Conservation (phyloP, 2,888 invertebrate genomes). For the Troides oblongomaculatus region DNA sequence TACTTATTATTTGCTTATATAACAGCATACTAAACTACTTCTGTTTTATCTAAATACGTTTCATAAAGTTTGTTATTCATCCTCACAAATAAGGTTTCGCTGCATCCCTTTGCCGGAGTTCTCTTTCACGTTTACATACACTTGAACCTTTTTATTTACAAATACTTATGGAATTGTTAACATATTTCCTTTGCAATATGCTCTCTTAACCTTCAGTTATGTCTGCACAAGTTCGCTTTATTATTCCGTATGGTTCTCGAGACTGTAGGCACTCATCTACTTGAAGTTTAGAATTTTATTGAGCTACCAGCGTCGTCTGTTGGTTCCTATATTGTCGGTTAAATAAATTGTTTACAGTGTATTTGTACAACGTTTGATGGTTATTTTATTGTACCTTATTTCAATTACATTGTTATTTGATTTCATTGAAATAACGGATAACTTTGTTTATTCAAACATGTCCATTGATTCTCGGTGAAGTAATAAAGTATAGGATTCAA, state of each 20-base stretch:
- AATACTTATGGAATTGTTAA: slow-evolving; percentile 10
- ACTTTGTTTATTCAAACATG: no score
- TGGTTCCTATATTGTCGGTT: slow-evolving; percentile 2
- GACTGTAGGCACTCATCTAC: slow-evolving; percentile 1
- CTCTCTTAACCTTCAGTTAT: slow-evolving; percentile 4
- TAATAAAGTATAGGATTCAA: no score
- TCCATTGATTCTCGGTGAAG: no score
- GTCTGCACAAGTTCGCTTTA: slow-evolving; percentile 11
- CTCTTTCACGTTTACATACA: slow-evolving; percentile 18
- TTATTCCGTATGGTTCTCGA: slow-evolving; percentile 11
- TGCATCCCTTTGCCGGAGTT: slow-evolving; percentile 2
- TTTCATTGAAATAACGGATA: no score
- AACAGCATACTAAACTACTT: no score
- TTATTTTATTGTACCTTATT: background rate
- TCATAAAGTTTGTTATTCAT: background rate
- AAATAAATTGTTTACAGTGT: background rate
- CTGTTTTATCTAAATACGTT: no score
- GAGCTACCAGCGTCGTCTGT: background rate
- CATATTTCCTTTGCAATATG: slow-evolving; percentile 16
- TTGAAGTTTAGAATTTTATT: slow-evolving; percentile 10
- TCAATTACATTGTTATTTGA: background rate
- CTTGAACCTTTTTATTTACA: slow-evolving; percentile 18
- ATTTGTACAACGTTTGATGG: background rate
- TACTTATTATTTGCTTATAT: no score
- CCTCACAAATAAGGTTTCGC: background rate